Conservation (phyloP, 2,888 invertebrate species). For the Thyatira batis region DNA sequence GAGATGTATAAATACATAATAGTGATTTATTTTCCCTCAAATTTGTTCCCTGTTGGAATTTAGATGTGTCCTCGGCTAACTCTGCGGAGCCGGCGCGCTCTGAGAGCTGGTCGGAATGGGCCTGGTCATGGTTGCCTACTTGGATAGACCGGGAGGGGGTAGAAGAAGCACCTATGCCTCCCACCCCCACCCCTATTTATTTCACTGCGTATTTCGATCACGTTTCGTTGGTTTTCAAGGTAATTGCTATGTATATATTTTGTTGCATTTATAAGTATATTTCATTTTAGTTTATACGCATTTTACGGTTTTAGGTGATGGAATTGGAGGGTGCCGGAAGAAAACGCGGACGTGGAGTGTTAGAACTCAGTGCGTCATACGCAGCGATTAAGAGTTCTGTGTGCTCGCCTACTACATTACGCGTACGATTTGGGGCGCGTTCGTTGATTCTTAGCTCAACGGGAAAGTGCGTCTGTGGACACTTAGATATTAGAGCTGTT, state of each 20-base stretch:
- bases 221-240: slow-evolving; percentile 63
- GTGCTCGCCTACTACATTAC: slow-evolving; percentile 48
- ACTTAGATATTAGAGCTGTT: slow-evolving; percentile 40
- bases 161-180: slow-evolving; percentile 44
- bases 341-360: slow-evolving; percentile 51
- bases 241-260: slow-evolving; percentile 18
- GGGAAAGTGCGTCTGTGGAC: slow-evolving; percentile 62
- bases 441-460: slow-evolving; percentile 39
- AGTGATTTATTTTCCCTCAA: not conserved
- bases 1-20: no score
- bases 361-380: slow-evolving; percentile 51
- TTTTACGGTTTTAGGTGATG: slow-evolving; percentile 48
- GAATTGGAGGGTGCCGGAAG: slow-evolving; percentile 48
- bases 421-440: slow-evolving; percentile 49
- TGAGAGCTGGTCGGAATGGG: slow-evolving; percentile 73
- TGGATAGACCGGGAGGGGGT: slow-evolving; percentile 48
- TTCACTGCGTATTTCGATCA: slow-evolving; percentile 58
- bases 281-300: no score
- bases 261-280: no score
- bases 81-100: slow-evolving; percentile 48
- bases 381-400: slow-evolving; percentile 45
- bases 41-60: not conserved
- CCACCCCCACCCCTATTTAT: slow-evolving; percentile 51
- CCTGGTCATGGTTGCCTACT: slow-evolving; percentile 73
- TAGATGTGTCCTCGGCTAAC: slow-evolving; percentile 34